phyloP scores from a whole-genome alignment of 2,888 invertebrate species.

The Drosophila borborema region DNA sequence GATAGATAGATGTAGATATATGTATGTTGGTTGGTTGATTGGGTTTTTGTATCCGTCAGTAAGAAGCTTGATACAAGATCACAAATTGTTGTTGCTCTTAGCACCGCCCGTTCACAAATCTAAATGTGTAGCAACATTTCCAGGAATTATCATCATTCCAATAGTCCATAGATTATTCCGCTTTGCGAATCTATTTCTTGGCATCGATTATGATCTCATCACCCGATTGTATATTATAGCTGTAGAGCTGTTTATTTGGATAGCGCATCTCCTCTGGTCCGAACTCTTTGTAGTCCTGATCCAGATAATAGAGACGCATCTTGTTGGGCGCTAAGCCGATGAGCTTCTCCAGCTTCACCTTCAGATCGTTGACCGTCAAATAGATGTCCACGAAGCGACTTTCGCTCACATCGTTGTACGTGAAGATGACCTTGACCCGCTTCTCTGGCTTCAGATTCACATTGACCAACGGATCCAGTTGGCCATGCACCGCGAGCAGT shows the following conservation, averaged over 20 bases:
- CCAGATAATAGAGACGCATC: constrained; percentile 95
- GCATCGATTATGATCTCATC: constrained; percentile 96
- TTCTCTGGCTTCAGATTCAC: constrained; percentile 95
- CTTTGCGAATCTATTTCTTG: constrained; percentile 85
- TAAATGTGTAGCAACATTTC: constrained; percentile 1
- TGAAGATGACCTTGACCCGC: constrained; percentile 93
- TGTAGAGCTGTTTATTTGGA: constrained; percentile 95
- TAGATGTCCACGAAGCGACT: constrained; percentile 91
- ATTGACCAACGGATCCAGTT: constrained; percentile 95
- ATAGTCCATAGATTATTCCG: background rate
- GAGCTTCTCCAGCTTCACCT: constrained; percentile 91
- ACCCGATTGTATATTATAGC: constrained; percentile 95
- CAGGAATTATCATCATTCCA: background rate
- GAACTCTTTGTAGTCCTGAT: constrained; percentile 90
- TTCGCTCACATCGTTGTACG: constrained; percentile 91
- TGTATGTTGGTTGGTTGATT: constrained; percentile 11
- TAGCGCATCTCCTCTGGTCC: constrained; percentile 96
- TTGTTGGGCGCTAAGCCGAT: constrained; percentile 93
- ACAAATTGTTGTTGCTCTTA: constrained; percentile 65
- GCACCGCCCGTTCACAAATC: constrained; percentile 47
- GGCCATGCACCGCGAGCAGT: constrained; percentile 93
- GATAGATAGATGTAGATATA: constrained; percentile 26
- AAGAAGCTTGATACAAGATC: constrained; percentile 67
- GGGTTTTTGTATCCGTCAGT: constrained; percentile 57
- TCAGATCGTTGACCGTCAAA: constrained; percentile 92